Evolutionary conservation across 2,888 invertebrate species (phyloP), one percentile per base, ranked within the genome.

Genomic region (Sphaerolaimus hirsutus): DNA sequence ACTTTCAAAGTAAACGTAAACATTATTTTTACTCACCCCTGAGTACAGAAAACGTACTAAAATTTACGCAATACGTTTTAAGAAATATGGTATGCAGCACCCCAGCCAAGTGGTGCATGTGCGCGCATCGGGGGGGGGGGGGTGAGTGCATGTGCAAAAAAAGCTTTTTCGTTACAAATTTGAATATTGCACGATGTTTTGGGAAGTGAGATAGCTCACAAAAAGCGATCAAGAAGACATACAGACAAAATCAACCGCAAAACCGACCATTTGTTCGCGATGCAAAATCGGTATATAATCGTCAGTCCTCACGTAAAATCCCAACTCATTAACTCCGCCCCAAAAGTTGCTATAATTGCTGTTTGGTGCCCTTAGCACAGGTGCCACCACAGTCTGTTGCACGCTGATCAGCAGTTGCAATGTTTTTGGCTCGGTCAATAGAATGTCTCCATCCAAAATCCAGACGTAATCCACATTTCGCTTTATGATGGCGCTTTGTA

Each of bases 331-430:
- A 81, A 91, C 86, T 2, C 79, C 89, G 55, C 80, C 80, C 91
- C 91, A 93, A 66, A 83, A 93, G 65, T 93, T 93, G 21, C 84
- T 83, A 64, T 89, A 91, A 32, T 32, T 32, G 32, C 32, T 32
- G 32, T 32, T 32, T 10, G 4, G 37, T 5, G 5, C 37, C 5
- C 4, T n/a, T 5, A 44, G 23, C 36, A 45, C 22, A 5, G 45
- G 45, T 17, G 45, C 45, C 17, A 32, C 23, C 25, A 50, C 22
- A 2, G 41, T 19, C 26, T 7, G 2, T 19, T 26, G 25, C 46
- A 35, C 32, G 12, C 25, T 58, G 0, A 80, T 72, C 23, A 84
- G 66, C 43, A 67, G 58, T 47, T 70, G 68, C 0, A 84, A 63
- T 0, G 77, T 72, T 17, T 71, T 62, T 0, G 72, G 68, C 53